Percentiles rank a stretch among this genome's conserved stretches.
These are phyloP conservation scores for Seriola quinqueradiata DNA, from an alignment of 2,113 vertebrate genomes.

Conservation along the genomic window DNA sequence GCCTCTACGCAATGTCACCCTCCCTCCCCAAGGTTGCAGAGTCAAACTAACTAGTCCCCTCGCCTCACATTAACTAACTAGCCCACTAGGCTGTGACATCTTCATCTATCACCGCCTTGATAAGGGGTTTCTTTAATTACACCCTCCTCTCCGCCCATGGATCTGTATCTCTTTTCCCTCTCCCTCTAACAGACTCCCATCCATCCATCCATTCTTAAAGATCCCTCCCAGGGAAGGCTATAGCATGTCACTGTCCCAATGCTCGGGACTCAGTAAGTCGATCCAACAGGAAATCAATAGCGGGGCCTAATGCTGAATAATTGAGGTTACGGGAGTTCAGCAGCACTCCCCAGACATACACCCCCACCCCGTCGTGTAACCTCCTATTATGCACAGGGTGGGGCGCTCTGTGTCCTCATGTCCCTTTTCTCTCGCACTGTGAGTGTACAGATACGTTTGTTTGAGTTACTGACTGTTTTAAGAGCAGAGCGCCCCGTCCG, in stretches of 20 bases:
- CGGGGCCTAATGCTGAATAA: constrained; percentile 87
- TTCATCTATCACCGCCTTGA: constrained; percentile 83
- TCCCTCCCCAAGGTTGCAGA: constrained; percentile 46
- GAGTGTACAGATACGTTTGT: constrained; percentile 40
- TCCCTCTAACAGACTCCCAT: constrained; percentile 69
- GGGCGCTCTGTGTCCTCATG: constrained; percentile 31
- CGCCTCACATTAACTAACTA: constrained; percentile 49
- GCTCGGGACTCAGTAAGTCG: constrained; percentile 81
- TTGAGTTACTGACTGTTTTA: constrained; percentile 47
- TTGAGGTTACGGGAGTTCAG: constrained; percentile 87
- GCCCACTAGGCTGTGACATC: constrained; percentile 65
- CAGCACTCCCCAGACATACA: constrained; percentile 73
- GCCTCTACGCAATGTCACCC: constrained; percentile 45
- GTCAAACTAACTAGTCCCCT: constrained; percentile 46
- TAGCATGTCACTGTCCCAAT: constrained; percentile 77
- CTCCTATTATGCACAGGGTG: constrained; percentile 66
- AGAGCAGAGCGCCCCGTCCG: not conserved
- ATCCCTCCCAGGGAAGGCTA: constrained; percentile 72
- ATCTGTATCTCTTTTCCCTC: constrained; percentile 72
- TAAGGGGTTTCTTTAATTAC: constrained; percentile 84
- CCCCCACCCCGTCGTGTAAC: constrained; percentile 56
- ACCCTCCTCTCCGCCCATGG: constrained; percentile 42
- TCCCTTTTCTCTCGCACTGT: constrained; percentile 34
- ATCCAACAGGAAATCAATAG: constrained; percentile 87
- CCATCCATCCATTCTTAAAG: constrained; percentile 67